These are phyloP conservation scores for Ormyrus nitidulus DNA, from an alignment of 2,888 invertebrate genomes.

Conservation along the genomic window DNA sequence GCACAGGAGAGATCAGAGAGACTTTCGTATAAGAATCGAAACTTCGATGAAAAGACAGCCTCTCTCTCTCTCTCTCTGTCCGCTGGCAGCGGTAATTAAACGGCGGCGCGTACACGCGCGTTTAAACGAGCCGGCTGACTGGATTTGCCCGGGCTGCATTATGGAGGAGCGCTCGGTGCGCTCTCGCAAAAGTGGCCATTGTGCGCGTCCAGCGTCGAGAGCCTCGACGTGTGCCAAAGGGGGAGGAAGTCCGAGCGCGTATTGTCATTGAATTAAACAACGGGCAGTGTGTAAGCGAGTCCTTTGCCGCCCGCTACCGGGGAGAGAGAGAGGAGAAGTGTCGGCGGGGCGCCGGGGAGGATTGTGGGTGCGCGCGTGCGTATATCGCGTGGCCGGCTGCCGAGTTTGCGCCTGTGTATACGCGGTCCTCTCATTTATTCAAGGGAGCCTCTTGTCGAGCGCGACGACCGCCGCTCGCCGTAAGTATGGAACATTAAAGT, in stretches of 20 bases:
- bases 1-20: slow-evolving; percentile 15
- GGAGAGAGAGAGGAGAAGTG: slow-evolving; percentile 40
- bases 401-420: neutral
- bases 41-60: slow-evolving; percentile 37
- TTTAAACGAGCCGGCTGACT: slow-evolving; percentile 5
- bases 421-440: slow-evolving; percentile 26
- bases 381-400: neutral
- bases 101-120: neutral
- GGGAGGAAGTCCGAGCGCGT: slow-evolving; percentile 57
- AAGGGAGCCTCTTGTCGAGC: neutral
- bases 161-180: too few relatives aligned
- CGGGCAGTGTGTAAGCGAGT: slow-evolving; percentile 47
- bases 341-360: slow-evolving; percentile 39
- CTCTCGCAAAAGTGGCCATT: slow-evolving; percentile 16
- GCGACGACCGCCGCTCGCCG: too few relatives aligned
- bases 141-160: slow-evolving; percentile 13
- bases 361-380: neutral
- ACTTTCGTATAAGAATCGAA: slow-evolving; percentile 19
- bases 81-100: slow-evolving; percentile 37
- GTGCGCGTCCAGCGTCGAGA: neutral
- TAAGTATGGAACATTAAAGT: too few relatives aligned
- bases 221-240: neutral
- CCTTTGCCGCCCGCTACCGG: slow-evolving; percentile 4
- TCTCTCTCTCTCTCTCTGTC: neutral
- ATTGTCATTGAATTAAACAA: slow-evolving; percentile 74